phyloP scores from a whole-genome alignment of 1,140 invertebrate genomes.

The Drosophila pruinosa region DNA sequence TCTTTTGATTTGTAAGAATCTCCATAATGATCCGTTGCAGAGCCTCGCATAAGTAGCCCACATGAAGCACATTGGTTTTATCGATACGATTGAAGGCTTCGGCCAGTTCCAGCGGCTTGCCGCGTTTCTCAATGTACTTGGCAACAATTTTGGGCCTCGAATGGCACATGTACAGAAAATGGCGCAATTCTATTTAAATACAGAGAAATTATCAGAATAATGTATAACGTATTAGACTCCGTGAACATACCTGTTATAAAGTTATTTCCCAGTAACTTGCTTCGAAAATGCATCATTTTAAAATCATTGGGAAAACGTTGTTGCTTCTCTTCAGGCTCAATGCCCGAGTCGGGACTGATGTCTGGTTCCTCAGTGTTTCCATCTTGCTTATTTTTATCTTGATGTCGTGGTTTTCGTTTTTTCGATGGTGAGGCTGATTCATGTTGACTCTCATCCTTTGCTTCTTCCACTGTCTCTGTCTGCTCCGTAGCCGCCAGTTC shows the following conservation, averaged over 20 bases:
- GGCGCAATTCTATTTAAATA: constrained; percentile 83
- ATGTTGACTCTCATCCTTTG: neutral
- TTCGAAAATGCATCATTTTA: constrained; percentile 74
- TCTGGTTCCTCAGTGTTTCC: constrained; percentile 36
- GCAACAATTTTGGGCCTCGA: constrained; percentile 83
- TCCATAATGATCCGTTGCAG: constrained; percentile 87
- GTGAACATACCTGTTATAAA: constrained; percentile 70
- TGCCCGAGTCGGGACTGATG: constrained; percentile 61
- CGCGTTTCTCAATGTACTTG: constrained; percentile 87
- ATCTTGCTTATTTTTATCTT: constrained; percentile 25
- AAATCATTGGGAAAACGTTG: constrained; percentile 71
- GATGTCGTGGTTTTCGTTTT: neutral
- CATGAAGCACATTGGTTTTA: constrained; percentile 83
- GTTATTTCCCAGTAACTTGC: constrained; percentile 58
- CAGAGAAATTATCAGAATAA: neutral
- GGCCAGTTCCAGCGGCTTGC: constrained; percentile 87
- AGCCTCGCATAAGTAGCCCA: constrained; percentile 85
- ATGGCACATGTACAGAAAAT: constrained; percentile 84
- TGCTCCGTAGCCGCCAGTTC: neutral
- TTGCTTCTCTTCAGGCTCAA: constrained; percentile 55
- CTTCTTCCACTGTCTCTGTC: neutral
- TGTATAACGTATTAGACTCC: neutral
- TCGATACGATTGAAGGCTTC: constrained; percentile 85
- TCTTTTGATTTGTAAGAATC: constrained; percentile 85
- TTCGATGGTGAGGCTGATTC: neutral